These are phyloP conservation scores for Drosophila tripunctata DNA, from an alignment of 2,888 invertebrate species.

Conservation along the genomic window DNA sequence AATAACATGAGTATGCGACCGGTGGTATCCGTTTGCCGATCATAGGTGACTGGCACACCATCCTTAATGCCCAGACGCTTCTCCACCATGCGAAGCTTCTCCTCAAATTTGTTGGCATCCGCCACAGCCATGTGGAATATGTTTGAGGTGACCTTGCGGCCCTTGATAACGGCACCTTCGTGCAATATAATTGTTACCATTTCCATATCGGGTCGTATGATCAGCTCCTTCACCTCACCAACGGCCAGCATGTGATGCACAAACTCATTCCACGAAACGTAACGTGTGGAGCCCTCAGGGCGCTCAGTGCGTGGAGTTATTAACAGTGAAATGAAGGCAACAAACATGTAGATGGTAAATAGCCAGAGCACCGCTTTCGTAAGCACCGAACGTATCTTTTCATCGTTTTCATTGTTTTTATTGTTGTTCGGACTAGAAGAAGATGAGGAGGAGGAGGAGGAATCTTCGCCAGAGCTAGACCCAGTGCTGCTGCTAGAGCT, in stretches of 20 bases:
- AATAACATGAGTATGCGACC: constrained; percentile 89
- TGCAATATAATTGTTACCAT: constrained; percentile 93
- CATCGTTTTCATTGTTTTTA: constrained; percentile 87
- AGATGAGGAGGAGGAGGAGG: constrained; percentile 6
- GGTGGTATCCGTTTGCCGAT: constrained; percentile 90
- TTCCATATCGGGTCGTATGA: constrained; percentile 93
- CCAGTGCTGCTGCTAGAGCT: constrained; percentile 12
- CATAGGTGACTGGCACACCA: constrained; percentile 93
- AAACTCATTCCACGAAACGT: constrained; percentile 98
- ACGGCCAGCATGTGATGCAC: constrained; percentile 96
- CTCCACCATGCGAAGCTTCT: constrained; percentile 94
- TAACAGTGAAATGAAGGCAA: constrained; percentile 89
- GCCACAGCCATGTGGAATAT: constrained; percentile 94
- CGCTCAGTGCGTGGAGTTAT: constrained; percentile 88
- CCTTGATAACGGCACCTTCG: constrained; percentile 94
- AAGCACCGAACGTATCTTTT: constrained; percentile 89
- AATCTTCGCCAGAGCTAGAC: constrained; percentile 31
- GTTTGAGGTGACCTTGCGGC: constrained; percentile 87
- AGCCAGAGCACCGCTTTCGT: constrained; percentile 93
- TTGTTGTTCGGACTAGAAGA: constrained; percentile 71
- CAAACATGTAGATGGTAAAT: constrained; percentile 90
- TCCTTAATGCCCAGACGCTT: constrained; percentile 91
- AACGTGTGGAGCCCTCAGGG: constrained; percentile 88
- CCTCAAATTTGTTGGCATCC: constrained; percentile 94
- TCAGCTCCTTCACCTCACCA: constrained; percentile 95